Percentiles rank a stretch among this genome's conserved stretches.
Evolutionary conservation across 2,113 vertebrate genomes (phyloP).

Genomic region (Apistogramma diplotaenia): DNA sequence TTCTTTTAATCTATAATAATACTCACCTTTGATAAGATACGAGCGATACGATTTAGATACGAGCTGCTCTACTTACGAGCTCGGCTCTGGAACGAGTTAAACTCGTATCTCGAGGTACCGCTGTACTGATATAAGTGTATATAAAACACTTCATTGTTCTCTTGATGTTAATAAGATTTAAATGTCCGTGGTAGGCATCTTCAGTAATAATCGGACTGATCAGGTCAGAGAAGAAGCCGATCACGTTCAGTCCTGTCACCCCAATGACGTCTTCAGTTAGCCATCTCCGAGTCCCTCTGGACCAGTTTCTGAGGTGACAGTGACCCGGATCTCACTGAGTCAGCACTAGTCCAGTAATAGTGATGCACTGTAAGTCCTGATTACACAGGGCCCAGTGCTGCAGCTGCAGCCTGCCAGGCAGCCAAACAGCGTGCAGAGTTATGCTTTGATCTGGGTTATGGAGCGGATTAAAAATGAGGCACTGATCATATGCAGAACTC

Average conservation of each 20-base stretch:
- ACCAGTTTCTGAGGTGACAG: constrained; percentile 8
- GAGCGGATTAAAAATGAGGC: constrained; percentile 20
- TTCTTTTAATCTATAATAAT: too few species aligned
- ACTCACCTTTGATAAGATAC: too few species aligned
- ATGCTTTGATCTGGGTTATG: constrained; percentile 28
- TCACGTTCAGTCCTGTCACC: neutral
- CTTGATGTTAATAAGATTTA: neutral
- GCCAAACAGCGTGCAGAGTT: neutral
- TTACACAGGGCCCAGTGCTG: neutral
- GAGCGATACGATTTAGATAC: too few species aligned
- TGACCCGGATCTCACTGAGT: constrained; percentile 54
- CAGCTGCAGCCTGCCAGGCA: neutral
- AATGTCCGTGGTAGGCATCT: accelerated
- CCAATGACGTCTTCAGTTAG: neutral
- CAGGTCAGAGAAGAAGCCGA: neutral
- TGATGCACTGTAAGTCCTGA: neutral
- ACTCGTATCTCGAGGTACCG: too few species aligned
- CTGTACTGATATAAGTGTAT: too few species aligned
- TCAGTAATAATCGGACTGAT: neutral
- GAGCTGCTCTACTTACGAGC: too few species aligned
- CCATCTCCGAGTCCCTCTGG: neutral
- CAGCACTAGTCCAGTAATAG: constrained; percentile 10
- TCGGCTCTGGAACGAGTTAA: too few species aligned
- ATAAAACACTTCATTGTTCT: neutral
- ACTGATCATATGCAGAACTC: neutral